Evolutionary conservation across 2,888 invertebrate species (phyloP), one percentile per base, ranked within the genome.

Genomic region (Eudiplozoon nipponicum): DNA sequence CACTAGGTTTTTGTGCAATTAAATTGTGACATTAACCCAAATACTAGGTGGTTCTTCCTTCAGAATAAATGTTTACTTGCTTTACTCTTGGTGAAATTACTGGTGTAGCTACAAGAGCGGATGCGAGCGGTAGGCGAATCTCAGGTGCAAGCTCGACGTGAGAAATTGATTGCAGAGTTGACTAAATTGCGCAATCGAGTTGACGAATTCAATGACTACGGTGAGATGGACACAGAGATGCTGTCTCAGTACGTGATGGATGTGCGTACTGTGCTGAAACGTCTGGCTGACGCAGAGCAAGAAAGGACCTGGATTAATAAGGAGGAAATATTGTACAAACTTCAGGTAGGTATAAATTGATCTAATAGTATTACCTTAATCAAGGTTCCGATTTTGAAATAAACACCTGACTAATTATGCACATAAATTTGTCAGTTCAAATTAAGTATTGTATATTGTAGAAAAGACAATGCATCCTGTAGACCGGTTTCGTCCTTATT

Each of bases 41-140:
- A n/a, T n/a, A n/a, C n/a, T n/a, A n/a, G n/a, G n/a, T n/a, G n/a
- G n/a, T n/a, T n/a, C n/a, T n/a, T n/a, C n/a, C n/a, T n/a, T n/a
- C n/a, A n/a, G n/a, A n/a, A n/a, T n/a, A n/a, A n/a, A n/a, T n/a
- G n/a, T n/a, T n/a, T n/a, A n/a, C n/a, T n/a, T n/a, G n/a, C n/a
- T n/a, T n/a, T n/a, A n/a, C n/a, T n/a, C n/a, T n/a, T n/a, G n/a
- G n/a, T n/a, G n/a, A n/a, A n/a, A n/a, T n/a, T n/a, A n/a, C n/a
- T n/a, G n/a, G n/a, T n/a, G n/a, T n/a, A 62, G 61, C 63, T 70
- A 48, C 74, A 71, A 52, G 80, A 81, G 60, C 65, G 70, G 17
- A 69, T 68, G 42, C 78, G 77, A 60, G 70, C 68, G 46, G 69
- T 73, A 48, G 71, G 78, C 56, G 81, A 84, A 60, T 77, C 77